Evolutionary conservation across 2,888 invertebrate species (phyloP), one percentile per base, ranked within the genome.

Genomic region (Keiferia lycopersicella): DNA sequence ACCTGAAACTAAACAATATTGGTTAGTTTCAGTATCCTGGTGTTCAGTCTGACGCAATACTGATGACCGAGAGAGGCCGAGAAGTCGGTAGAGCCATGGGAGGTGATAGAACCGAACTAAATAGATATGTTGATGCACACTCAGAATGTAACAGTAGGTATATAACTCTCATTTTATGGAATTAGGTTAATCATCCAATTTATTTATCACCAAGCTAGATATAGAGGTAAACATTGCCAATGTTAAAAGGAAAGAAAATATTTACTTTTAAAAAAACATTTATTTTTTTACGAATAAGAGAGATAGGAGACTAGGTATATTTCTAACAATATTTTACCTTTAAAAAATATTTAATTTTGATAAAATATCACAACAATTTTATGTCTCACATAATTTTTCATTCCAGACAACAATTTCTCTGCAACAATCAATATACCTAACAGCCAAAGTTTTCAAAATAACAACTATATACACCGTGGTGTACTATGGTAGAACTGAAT

Each of bases 1-100:
- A 26, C 64, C 90, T 91, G 90, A 79, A 91, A 90, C 89, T 87
- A 71, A 83, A 80, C 70, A 72, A 65, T 20, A 39, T 61, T 39
- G 62, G 73, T 88, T 79, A 87, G 45, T 60, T 45, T 26, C n/a
- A 34, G 34, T 34, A 10, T 34, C 6, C 34, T 34, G 34, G 3
- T 34, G 34, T 34, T 10, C 8, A n/a, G 34, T 34, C 34, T 34
- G 10, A 34, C 34, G 34, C 34, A 8, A 1, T 34, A 4, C 34
- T 34, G 34, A 34, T 34, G 34, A 34, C 34, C 34, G 10, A 8
- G 34, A 34, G 8, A 7, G 34, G 8, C 34, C 34, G 10, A 8
- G 34, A 34, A 1, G 34, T 10, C 34, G 8, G 6, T 8, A 34
- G 34, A 34, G 8, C 34, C 34, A 4, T 34, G 34, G 34, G 34